Evolutionary conservation across 2,113 vertebrate species (phyloP).

Genomic region (Gulo gulo): DNA sequence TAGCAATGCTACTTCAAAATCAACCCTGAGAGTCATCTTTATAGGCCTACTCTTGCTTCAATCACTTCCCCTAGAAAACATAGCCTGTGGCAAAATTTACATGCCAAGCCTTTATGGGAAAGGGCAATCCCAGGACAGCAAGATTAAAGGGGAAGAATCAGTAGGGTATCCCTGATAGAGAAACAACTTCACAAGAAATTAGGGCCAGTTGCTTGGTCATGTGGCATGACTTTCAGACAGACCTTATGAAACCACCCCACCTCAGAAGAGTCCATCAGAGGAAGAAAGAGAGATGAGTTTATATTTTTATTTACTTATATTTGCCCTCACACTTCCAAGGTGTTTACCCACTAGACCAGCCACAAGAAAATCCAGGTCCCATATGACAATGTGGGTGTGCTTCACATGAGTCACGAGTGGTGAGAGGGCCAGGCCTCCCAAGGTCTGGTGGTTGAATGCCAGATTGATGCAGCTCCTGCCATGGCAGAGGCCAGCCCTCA

Average conservation of each 20-base stretch:
- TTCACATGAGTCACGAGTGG: not conserved
- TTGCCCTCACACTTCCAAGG: not conserved
- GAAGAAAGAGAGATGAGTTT: not conserved
- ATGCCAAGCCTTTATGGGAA: not conserved
- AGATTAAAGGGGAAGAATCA: not conserved
- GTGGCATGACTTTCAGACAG: not conserved
- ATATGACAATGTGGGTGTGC: not conserved
- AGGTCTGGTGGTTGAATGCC: not conserved
- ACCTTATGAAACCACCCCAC: not conserved
- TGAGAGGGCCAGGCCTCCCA: not conserved
- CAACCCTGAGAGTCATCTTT: not conserved
- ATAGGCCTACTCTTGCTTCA: not conserved
- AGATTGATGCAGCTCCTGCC: not conserved
- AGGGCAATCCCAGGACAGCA: not conserved
- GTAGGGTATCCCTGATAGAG: not conserved
- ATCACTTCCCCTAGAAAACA: not conserved
- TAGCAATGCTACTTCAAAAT: not conserved
- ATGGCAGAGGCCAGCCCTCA: not conserved
- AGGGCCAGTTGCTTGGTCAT: not conserved
- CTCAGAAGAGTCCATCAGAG: not conserved
- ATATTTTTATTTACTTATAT: not conserved
- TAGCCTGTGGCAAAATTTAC: not conserved
- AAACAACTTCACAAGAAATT: not conserved
- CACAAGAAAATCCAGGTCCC: not conserved
- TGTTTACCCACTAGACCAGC: no score